Base-by-base conservation (phyloP, 2,888 invertebrate species). In the Melanophora roralis region DNA sequence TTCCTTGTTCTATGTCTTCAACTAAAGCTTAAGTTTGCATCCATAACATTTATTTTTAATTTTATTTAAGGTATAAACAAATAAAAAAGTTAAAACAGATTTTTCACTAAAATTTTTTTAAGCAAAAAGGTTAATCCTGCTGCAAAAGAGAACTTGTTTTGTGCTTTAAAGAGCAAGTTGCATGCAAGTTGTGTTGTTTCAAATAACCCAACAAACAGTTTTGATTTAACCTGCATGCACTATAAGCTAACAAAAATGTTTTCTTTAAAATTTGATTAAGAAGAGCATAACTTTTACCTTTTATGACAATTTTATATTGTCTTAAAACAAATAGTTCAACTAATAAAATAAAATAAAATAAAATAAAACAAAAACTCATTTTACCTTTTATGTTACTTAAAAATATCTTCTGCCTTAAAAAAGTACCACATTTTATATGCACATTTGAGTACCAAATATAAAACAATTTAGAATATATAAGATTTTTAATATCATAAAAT, bases 81-180 rank as follows among this genome's bases (percentile, higher is more conserved):
- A n/a, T 7, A 53, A 34, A 34, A 16, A 5, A 65, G 51, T 11
- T 45, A 53, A 34, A 34, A 16, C 1, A 65, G 51, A 7, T 45
- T 36, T n/a, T 32, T 27, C 34, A 43, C 53, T 14, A 45, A 36
- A 53, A 16, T 53, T 72, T n/a, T n/a, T 36, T 36, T 72, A 64
- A 47, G 27, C 45, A 36, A 21, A 55, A 64, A 55, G 45, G 62
- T 11, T 55, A 36, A 72, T 62, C 62, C 62, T 62, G 62, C 34
- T 36, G 53, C 16, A 47, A 36, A 62, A 47, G 72, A 72, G 72
- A 72, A 72, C 72, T 45, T 55, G 62, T 64, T 72, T 64, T 53
- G 27, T 64, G 19, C 21, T 16, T 36, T 36, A 36, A 45, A 55
- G 62, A 72, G 62, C n/a, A 62, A 23, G 23, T 11, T 43, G 27